Percentiles rank a stretch among this genome's conserved stretches.
Conservation (phyloP, 2,888 invertebrate genomes). For the Scrobipalpa costella region DNA sequence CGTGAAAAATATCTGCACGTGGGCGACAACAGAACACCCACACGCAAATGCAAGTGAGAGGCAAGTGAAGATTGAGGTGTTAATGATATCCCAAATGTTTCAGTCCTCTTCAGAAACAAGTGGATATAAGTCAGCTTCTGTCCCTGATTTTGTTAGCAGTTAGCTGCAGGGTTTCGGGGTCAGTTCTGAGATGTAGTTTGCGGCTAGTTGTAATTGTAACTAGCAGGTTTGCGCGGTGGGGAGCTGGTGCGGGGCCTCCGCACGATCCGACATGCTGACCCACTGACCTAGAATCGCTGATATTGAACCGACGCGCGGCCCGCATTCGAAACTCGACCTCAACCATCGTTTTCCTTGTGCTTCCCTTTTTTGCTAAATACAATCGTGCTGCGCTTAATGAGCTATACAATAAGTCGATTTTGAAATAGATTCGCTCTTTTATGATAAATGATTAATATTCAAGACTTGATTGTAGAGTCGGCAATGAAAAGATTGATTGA, state of each 20-base stretch:
- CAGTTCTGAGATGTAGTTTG: neutral
- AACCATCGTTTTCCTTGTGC: constrained; percentile 65
- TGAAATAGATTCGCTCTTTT: neutral
- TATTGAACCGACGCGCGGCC: constrained; percentile 77
- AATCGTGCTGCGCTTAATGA: constrained; percentile 22
- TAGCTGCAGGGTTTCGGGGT: neutral
- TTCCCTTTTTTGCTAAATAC: constrained; percentile 39
- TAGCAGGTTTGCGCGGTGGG: constrained; percentile 46
- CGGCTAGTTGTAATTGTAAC: constrained; percentile 45
- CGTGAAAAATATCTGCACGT: constrained; percentile 13
- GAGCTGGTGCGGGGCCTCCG: constrained; percentile 45
- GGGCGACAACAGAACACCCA: neutral
- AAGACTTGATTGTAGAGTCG: neutral
- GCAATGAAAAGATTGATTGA: neutral
- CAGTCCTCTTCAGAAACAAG: neutral
- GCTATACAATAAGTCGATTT: neutral
- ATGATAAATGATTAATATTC: neutral
- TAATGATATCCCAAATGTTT: neutral
- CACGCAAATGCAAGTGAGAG: constrained; percentile 19
- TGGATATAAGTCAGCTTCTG: neutral
- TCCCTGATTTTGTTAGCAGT: constrained; percentile 1
- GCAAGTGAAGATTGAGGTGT: constrained; percentile 21
- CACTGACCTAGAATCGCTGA: constrained; percentile 79
- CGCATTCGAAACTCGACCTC: constrained; percentile 75
- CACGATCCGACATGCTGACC: constrained; percentile 68